Conservation (phyloP, 2,113 vertebrate genomes). For the Andinoacara biseriatus region DNA sequence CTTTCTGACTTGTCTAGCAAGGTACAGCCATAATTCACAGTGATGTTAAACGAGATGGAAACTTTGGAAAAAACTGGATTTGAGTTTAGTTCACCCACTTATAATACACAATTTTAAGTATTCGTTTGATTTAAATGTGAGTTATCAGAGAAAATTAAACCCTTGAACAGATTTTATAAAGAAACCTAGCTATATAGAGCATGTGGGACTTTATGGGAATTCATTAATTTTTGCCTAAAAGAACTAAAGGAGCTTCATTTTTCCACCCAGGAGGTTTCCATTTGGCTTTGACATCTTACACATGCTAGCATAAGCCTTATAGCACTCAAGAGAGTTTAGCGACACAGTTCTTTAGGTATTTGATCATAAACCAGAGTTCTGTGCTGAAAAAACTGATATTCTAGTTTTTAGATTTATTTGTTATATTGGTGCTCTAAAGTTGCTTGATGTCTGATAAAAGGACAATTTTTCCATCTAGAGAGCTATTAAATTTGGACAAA, state of each 20-base stretch:
- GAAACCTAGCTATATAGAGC: background rate
- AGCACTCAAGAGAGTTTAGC: background rate
- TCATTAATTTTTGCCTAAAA: background rate
- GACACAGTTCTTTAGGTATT: background rate
- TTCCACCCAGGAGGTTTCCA: no score
- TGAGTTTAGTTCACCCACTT: background rate
- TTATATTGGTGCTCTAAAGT: conserved; percentile 4
- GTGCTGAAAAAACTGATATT: background rate
- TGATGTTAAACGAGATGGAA: background rate
- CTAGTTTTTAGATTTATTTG: background rate
- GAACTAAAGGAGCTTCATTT: background rate
- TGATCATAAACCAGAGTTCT: background rate
- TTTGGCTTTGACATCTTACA: background rate
- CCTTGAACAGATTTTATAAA: background rate
- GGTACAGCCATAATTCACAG: background rate
- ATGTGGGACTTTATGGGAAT: background rate
- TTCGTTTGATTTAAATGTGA: background rate
- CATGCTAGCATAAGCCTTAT: background rate
- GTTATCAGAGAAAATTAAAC: background rate
- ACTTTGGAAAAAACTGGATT: background rate
- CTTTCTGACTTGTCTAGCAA: background rate
- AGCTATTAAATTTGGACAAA: conserved; percentile 29
- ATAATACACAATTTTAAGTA: background rate
- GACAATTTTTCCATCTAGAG: conserved; percentile 22
- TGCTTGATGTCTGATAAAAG: conserved; percentile 14